Evolutionary conservation across 2,888 invertebrate genomes (phyloP).

Genomic region (Eudemis profundana): DNA sequence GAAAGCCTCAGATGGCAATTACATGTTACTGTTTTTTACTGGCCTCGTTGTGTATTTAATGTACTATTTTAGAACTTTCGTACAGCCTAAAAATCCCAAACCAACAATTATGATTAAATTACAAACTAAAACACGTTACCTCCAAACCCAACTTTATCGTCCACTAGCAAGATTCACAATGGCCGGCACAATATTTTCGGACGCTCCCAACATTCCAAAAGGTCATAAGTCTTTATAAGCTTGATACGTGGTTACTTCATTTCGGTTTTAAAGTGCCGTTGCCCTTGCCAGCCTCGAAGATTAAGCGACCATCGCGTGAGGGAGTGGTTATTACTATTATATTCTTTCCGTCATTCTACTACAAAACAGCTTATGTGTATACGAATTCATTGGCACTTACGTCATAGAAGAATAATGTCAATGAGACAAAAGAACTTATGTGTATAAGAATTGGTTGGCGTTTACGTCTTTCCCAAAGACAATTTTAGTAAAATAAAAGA

Average conservation of each 20-base stretch:
- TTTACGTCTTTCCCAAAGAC: neutral
- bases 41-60: too few species aligned
- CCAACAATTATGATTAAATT: too few species aligned
- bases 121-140: too few species aligned
- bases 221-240: neutral
- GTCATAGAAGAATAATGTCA: neutral
- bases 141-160: neutral
- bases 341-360: neutral
- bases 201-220: neutral
- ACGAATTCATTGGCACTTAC: neutral
- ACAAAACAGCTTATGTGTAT: slow-evolving; percentile 6
- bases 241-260: neutral
- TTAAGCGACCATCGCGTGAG: slow-evolving; percentile 30
- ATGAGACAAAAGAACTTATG: slow-evolving; percentile 1
- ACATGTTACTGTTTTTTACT: too few species aligned
- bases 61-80: too few species aligned
- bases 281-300: slow-evolving; percentile 29
- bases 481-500: slow-evolving; percentile 1
- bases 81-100: too few species aligned
- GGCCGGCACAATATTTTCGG: neutral
- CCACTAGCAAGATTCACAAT: neutral
- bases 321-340: slow-evolving; percentile 33
- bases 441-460: neutral
- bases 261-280: neutral
- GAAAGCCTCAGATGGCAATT: too few species aligned